Base-by-base conservation (phyloP, 2,797 vertebrate species). In the Scleropages formosus region DNA sequence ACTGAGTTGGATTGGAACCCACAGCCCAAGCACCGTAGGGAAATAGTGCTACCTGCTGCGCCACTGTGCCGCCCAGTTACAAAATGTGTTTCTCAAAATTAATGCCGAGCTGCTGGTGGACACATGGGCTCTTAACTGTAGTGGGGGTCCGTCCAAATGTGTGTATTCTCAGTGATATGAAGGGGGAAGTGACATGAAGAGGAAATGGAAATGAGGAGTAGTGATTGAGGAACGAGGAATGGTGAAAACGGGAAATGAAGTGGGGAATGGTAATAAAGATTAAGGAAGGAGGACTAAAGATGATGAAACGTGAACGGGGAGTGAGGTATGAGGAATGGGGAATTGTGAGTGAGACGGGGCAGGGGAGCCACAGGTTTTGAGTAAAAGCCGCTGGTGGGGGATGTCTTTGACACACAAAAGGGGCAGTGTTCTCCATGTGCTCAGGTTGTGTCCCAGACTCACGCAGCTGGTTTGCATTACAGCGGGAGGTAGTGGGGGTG, bases 391-490 rank as follows among this genome's bases (percentile, higher is more conserved):
- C 22, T 9, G 31, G 2, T 39, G 31, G 31, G 31, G 31, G 31
- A 31, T 31, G 6, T 39, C 31, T 6, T 3, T 4, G 51, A 65
- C 31, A 26, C 51, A 75, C 56, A 68, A 75, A 60, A 22, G 64
- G 53, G 74, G 20, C 65, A 49, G 74, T 69, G 74, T 69, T 75
- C 24, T 44, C 16, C 15, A 27, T 12, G 39, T 22, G 65, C 44
- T 20, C 65, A 69, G 74, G 56, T 8, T 8, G 66, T 11, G 39
- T 39, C 27, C 31, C 15, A 3, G 12, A 24, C 12, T 22, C 12
- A 49, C 65, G 49, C 74, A 75, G 74, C 74, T 75, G 74, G 27
- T 75, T 61, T 65, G 65, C 31, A 47, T 75, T 75, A 24, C 63
- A 31, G 74, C 51, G 44, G 51, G 72, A n/a, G 24, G 49, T 49